phyloP scores from a whole-genome alignment of 2,888 invertebrate genomes.

The Tricholauxania praeusta region DNA sequence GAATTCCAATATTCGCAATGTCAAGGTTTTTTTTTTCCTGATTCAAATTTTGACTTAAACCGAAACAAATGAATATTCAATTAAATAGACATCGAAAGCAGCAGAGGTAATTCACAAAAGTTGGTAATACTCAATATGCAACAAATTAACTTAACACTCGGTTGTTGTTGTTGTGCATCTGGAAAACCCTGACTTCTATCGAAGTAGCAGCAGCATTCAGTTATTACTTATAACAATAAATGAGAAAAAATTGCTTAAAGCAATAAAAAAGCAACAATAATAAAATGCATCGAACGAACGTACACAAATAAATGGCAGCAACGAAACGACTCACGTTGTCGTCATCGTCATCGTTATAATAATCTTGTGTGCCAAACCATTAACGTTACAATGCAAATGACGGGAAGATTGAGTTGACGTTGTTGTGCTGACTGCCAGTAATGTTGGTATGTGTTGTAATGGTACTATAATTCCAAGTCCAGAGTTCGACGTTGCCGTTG shows the following conservation, averaged over 20 bases:
- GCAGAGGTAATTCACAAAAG: too few relatives aligned
- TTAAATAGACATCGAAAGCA: too few relatives aligned
- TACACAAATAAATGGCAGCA: neutral
- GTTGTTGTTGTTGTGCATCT: too few relatives aligned
- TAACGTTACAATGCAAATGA: constrained; percentile 19
- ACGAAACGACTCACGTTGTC: constrained; percentile 2
- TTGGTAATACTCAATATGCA: too few relatives aligned
- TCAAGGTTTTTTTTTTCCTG: too few relatives aligned
- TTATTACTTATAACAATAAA: neutral
- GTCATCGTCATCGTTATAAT: constrained; percentile 20
- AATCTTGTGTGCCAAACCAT: constrained; percentile 21
- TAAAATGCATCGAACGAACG: constrained; percentile 19
- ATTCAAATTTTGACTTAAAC: too few relatives aligned
- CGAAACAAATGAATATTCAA: too few relatives aligned
- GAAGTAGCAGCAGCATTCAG: neutral
- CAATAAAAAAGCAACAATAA: constrained; percentile 15
- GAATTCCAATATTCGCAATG: too few relatives aligned
- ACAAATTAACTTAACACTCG: too few relatives aligned
- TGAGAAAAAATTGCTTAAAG: neutral
- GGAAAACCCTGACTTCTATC: neutral
- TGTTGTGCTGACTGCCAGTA: neutral
- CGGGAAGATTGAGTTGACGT: constrained; percentile 28
- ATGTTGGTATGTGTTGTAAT: neutral
- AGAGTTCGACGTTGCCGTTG: too few relatives aligned
- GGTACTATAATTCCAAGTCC: constrained; percentile 9